A percentile compares a stretch with the other conserved stretches of the same genome.
These are phyloP conservation scores for Neoaliturus tenellus DNA, from an alignment of 2,888 invertebrate species.

Conservation along the genomic window DNA sequence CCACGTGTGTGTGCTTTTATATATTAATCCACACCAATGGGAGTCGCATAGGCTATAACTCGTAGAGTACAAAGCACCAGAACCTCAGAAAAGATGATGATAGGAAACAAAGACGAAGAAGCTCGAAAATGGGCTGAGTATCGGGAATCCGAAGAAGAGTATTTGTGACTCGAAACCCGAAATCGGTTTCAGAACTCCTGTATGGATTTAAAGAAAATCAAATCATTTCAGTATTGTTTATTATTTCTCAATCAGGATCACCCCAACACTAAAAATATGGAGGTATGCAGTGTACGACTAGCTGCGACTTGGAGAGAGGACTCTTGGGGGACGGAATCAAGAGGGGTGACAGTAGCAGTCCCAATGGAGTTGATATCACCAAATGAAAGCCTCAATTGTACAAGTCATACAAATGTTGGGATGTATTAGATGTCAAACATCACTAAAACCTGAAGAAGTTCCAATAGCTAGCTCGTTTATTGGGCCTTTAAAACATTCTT, in stretches of 20 bases:
- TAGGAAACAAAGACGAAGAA: not conserved
- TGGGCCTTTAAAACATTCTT: not conserved
- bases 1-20: not conserved
- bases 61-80: not conserved
- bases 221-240: not conserved
- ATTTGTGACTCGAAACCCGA: not conserved
- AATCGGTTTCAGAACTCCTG: not conserved
- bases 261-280: not conserved
- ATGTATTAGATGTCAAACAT: not conserved
- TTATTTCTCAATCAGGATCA: not conserved
- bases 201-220: conserved; percentile 1
- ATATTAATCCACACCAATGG: conserved; percentile 10
- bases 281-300: not conserved
- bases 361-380: not conserved
- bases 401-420: not conserved
- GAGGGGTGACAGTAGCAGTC: not conserved
- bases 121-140: no score
- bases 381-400: not conserved
- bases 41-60: not conserved
- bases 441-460: not conserved
- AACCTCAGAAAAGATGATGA: not conserved
- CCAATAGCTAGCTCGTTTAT: not conserved
- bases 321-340: not conserved
- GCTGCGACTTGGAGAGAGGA: not conserved
- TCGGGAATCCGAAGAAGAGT: no score